A percentile compares a stretch with the other conserved stretches of the same genome.
Evolutionary conservation across 2,113 vertebrate species (phyloP).

Genomic region (Callaeas wilsoni): DNA sequence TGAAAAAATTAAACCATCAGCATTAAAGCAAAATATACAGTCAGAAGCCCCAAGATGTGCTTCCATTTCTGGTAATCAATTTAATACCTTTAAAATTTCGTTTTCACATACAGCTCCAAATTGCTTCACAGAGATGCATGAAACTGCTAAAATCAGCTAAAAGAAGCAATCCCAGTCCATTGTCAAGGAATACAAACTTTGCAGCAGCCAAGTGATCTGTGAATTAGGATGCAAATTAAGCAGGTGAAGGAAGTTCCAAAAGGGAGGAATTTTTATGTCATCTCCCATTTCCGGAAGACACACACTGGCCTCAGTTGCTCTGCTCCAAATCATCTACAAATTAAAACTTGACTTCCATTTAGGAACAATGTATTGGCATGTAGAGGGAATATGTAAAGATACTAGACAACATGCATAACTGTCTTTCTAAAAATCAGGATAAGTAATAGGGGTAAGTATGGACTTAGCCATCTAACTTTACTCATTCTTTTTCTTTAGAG

Average conservation of each 20-base stretch:
- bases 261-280: background rate
- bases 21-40: background rate
- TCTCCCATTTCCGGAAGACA: background rate
- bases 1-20: background rate
- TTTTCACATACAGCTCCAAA: background rate
- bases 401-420: background rate
- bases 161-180: background rate
- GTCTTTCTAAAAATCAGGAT: background rate
- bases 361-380: background rate
- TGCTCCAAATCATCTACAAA: background rate
- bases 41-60: background rate
- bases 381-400: background rate
- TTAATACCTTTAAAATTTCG: background rate
- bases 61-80: background rate
- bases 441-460: background rate
- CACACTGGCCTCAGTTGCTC: background rate
- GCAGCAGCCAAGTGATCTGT: background rate
- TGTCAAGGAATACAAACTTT: background rate
- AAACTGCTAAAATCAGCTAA: background rate
- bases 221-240: background rate
- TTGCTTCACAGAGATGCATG: background rate
- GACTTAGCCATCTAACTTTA: background rate
- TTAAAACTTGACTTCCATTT: background rate
- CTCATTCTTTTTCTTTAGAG: background rate
- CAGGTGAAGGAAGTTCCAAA: background rate